Conservation (phyloP, 2,888 invertebrate genomes). For the Idaea biselata region DNA sequence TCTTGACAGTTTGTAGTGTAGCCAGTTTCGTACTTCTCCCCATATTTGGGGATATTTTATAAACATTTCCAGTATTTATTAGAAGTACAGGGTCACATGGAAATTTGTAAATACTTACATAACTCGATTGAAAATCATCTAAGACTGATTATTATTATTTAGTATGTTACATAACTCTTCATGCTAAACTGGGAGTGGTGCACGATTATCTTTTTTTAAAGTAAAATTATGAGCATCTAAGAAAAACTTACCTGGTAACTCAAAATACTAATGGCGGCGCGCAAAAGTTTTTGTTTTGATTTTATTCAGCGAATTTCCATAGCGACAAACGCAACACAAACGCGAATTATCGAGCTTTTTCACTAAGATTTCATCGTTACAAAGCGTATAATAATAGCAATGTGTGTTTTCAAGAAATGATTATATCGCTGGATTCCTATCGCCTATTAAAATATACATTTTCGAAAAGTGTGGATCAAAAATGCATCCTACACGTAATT, state of each 20-base stretch:
- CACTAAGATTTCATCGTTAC: not conserved
- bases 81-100: too few species aligned
- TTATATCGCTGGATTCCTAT: not conserved
- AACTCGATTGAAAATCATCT: too few species aligned
- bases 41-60: not conserved
- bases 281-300: slow-evolving; percentile 3
- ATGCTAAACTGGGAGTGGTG: too few species aligned
- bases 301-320: not conserved
- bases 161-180: too few species aligned
- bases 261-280: not conserved
- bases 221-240: not conserved
- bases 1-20: not conserved
- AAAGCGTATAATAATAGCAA: not conserved
- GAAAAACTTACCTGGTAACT: not conserved
- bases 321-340: not conserved
- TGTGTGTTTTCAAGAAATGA: not conserved
- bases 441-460: too few species aligned
- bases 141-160: too few species aligned
- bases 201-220: not conserved
- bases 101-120: too few species aligned
- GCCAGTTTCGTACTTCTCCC: not conserved
- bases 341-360: not conserved
- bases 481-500: slow-evolving; percentile 25
- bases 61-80: not conserved
- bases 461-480: not conserved